phyloP scores from a whole-genome alignment of 2,888 invertebrate species.

The Actias luna region DNA sequence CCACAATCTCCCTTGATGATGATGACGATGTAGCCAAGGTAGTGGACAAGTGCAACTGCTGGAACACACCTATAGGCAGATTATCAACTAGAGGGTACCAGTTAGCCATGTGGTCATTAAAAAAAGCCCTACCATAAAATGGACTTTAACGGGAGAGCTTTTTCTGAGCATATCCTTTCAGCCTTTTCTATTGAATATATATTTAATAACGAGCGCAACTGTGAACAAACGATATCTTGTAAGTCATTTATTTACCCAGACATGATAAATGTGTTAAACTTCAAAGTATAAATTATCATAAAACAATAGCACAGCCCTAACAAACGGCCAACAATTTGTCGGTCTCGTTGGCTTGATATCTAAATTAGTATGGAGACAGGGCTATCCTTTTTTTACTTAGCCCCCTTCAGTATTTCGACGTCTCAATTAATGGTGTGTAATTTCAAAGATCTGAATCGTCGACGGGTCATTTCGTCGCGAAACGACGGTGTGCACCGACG shows the following conservation, averaged over 20 bases:
- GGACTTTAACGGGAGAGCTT: too few species aligned
- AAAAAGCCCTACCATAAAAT: too few species aligned
- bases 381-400: constrained; percentile 52
- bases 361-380: constrained; percentile 77
- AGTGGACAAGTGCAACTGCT: too few species aligned
- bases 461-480: constrained; percentile 43
- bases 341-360: constrained; percentile 73
- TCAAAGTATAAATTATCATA: background rate
- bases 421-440: constrained; percentile 75
- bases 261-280: background rate
- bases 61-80: too few species aligned
- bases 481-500: constrained; percentile 28
- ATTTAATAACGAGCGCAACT: background rate
- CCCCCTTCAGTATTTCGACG: constrained; percentile 58
- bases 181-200: background rate
- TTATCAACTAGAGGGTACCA: too few species aligned
- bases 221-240: background rate
- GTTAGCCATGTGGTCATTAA: too few species aligned
- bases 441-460: constrained; percentile 68
- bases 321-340: constrained; percentile 73
- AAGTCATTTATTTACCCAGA: background rate
- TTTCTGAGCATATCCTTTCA: background rate
- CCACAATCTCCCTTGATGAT: too few species aligned
- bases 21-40: too few species aligned
- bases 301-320: constrained; percentile 41